Percentiles rank a stretch among this genome's conserved stretches.
These are phyloP conservation scores for Amphipyra tragopoginis DNA, from an alignment of 2,888 invertebrate species.

Conservation along the genomic window DNA sequence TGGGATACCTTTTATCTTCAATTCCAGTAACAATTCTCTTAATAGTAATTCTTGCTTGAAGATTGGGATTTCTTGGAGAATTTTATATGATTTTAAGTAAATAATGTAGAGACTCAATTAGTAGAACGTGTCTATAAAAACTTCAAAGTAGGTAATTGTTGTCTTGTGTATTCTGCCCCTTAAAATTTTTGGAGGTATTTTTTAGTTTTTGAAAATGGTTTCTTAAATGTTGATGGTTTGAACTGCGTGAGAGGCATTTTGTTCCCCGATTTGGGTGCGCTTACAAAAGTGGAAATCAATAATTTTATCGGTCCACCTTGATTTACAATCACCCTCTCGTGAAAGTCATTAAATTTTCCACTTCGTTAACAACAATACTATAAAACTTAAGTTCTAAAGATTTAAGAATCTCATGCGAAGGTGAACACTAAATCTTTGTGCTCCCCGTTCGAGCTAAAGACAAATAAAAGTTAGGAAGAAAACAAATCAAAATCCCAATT, in stretches of 20 bases:
- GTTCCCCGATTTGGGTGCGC: not conserved
- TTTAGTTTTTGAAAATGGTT: too few species aligned
- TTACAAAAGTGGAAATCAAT: constrained; percentile 2
- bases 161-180: too few species aligned
- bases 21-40: constrained; percentile 45
- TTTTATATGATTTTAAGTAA: not conserved
- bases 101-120: not conserved
- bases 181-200: too few species aligned
- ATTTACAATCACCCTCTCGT: constrained; percentile 9
- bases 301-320: constrained; percentile 14
- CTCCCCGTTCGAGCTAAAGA: constrained; percentile 74
- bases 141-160: too few species aligned
- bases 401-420: constrained; percentile 60
- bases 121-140: too few species aligned
- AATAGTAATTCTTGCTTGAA: constrained; percentile 31
- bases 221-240: too few species aligned
- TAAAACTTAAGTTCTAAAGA: constrained; percentile 64
- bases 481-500: constrained; percentile 90
- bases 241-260: too few species aligned
- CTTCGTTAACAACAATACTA: constrained; percentile 66
- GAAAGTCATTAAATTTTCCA: constrained; percentile 70
- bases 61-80: constrained; percentile 7
- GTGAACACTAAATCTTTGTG: constrained; percentile 70
- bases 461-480: constrained; percentile 88
- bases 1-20: constrained; percentile 56